phyloP scores from a whole-genome alignment of 2,888 invertebrate species.

The Cryptus armator region DNA sequence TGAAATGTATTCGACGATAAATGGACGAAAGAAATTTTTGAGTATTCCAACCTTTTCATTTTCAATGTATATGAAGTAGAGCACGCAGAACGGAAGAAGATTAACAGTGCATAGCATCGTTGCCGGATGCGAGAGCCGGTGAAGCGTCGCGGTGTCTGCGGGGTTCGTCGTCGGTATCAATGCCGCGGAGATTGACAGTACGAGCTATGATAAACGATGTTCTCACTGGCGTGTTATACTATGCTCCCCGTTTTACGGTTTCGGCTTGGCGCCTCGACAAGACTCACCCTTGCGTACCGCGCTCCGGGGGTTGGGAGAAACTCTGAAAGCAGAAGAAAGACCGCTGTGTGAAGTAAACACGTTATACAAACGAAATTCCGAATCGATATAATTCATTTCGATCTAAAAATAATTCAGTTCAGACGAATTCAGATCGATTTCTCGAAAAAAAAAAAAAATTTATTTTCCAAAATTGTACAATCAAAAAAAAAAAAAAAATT shows the following conservation, averaged over 20 bases:
- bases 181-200: slow-evolving; percentile 83
- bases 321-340: slow-evolving; percentile 74
- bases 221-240: slow-evolving; percentile 57
- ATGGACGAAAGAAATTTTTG: slow-evolving; percentile 27
- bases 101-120: slow-evolving; percentile 55
- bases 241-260: slow-evolving; percentile 72
- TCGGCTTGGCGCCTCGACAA: slow-evolving; percentile 60
- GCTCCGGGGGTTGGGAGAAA: slow-evolving; percentile 69
- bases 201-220: slow-evolving; percentile 83
- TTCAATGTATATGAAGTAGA: slow-evolving; percentile 33
- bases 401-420: slow-evolving; percentile 4
- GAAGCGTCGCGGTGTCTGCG: slow-evolving; percentile 78
- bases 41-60: slow-evolving; percentile 44
- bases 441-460: too few species aligned
- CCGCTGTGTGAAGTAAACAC: slow-evolving; percentile 80
- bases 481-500: too few species aligned
- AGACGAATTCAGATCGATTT: too few species aligned
- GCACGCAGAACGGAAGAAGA: slow-evolving; percentile 59
- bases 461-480: too few species aligned
- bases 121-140: slow-evolving; percentile 60
- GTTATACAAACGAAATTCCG: slow-evolving; percentile 76
- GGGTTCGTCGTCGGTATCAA: slow-evolving; percentile 82
- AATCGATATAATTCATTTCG: slow-evolving; percentile 59
- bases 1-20: slow-evolving; percentile 4
- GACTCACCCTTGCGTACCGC: slow-evolving; percentile 77